Base-by-base conservation (phyloP, 2,113 vertebrate species). In the Apteryx owenii region DNA sequence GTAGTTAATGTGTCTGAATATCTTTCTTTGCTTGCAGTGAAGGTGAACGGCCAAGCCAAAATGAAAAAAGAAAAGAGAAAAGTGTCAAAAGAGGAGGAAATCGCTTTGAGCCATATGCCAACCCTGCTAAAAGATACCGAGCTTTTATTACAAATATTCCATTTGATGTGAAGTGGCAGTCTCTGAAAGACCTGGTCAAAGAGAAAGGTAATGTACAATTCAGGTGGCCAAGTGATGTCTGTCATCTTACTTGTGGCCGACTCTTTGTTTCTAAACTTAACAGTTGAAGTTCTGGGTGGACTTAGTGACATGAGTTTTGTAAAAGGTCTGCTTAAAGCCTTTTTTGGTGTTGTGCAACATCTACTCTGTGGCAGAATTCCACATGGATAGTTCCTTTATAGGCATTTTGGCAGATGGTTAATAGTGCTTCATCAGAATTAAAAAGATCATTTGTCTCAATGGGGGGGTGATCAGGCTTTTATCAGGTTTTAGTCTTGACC, bases 141-240 rank as follows among this genome's bases (percentile, higher is more conserved):
- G 99, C 99, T 79, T 99, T 99, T 98, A 99, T 99, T 97, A 99
- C 99, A 98, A 99, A 99, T 98, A 99, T 99, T 93, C 99, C 99
- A 1, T 99, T 99, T 79, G 99, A 99, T 96, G 99, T 99, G 91
- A 99, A 99, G 97, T 99, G 99, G 99, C 99, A 99, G 98, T 98
- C 99, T 29, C 99, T 99, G 36, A 99, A 99, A 98, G 99, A 99
- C 96, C 98, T 99, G 92, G 99, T 99, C 98, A 99, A 99, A 98
- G 99, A 99, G 97, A 99, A 99, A 99, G 99, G 99, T 99, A 99
- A 98, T 98, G 97, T 97, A 79, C 72, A 77, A 42, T 95, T 93
- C 90, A 87, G 84, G 92, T 96, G 86, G 89, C 95, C 86, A 79
- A 64, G 93, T 90, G 96, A 96, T 95, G 96, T 53, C 93, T 70